phyloP scores from a whole-genome alignment of 2,797 vertebrate species.

The Gallinago stenura region DNA sequence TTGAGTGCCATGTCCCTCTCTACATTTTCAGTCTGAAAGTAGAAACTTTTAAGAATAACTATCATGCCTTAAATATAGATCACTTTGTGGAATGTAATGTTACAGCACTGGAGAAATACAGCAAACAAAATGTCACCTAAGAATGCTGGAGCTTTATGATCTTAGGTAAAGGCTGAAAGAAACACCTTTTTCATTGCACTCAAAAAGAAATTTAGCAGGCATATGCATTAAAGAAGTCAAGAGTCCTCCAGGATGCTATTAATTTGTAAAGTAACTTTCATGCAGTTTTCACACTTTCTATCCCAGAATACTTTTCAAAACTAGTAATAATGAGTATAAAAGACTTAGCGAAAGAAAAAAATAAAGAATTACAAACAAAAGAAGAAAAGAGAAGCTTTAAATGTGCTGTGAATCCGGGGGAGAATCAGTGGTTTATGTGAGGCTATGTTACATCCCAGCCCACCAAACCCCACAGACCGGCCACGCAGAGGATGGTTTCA shows the following conservation, averaged over 20 bases:
- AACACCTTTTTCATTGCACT: background rate
- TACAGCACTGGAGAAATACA: background rate
- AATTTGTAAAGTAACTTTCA: background rate
- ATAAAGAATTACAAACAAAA: background rate
- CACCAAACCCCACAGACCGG: background rate
- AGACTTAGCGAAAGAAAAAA: background rate
- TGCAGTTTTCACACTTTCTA: background rate
- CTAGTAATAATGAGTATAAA: background rate
- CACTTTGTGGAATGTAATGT: background rate
- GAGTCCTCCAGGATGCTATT: background rate
- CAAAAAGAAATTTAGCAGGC: background rate
- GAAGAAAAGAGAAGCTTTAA: fast-evolving
- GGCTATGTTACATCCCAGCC: background rate
- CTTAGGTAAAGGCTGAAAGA: background rate
- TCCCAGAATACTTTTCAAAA: background rate
- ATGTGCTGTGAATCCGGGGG: background rate
- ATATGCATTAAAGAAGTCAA: background rate
- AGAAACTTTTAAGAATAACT: conserved; percentile 1
- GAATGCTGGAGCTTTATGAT: background rate
- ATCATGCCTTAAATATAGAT: conserved; percentile 46
- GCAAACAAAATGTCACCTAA: background rate
- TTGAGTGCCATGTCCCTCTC: background rate
- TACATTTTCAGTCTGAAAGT: conserved; percentile 1
- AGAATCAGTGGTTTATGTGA: background rate
- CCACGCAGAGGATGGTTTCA: background rate